These are phyloP conservation scores for Drosophila gaucha DNA, from an alignment of 2,888 invertebrate species.

Conservation along the genomic window DNA sequence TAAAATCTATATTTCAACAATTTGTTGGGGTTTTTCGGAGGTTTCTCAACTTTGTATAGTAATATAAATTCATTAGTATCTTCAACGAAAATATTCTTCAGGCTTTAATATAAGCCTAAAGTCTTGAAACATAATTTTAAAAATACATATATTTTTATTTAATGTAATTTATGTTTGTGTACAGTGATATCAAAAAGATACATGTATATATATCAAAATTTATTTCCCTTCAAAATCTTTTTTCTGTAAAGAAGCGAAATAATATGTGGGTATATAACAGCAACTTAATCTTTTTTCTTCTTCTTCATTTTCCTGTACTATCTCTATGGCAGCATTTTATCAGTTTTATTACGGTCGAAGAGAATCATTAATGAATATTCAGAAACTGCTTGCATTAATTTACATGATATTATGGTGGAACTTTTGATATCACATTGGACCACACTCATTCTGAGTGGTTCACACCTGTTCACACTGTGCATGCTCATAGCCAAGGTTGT, in stretches of 20 bases:
- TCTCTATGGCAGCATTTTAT: slow-evolving; percentile 1
- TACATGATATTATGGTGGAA: slow-evolving; percentile 9
- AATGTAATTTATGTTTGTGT: neutral
- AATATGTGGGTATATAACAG: neutral
- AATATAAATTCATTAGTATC: too few relatives aligned
- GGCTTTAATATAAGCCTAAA: too few relatives aligned
- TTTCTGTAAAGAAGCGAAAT: neutral
- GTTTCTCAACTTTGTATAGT: neutral
- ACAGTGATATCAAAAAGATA: neutral
- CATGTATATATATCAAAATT: neutral
- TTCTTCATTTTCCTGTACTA: neutral
- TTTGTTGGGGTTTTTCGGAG: neutral
- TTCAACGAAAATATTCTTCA: too few relatives aligned
- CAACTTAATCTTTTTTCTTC: too few relatives aligned
- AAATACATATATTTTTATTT: too few relatives aligned
- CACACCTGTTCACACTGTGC: slow-evolving; percentile 25
- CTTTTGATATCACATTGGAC: neutral
- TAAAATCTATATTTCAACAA: neutral
- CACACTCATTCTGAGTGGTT: slow-evolving; percentile 13
- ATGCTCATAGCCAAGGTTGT: slow-evolving; percentile 53
- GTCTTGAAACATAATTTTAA: too few relatives aligned
- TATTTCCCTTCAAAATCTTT: neutral
- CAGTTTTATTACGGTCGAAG: slow-evolving; percentile 1
- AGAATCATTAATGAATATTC: slow-evolving; percentile 7
- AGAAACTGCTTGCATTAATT: neutral